Base-by-base conservation (phyloP, 2,888 invertebrate genomes). In the Isoperla grammatica region DNA sequence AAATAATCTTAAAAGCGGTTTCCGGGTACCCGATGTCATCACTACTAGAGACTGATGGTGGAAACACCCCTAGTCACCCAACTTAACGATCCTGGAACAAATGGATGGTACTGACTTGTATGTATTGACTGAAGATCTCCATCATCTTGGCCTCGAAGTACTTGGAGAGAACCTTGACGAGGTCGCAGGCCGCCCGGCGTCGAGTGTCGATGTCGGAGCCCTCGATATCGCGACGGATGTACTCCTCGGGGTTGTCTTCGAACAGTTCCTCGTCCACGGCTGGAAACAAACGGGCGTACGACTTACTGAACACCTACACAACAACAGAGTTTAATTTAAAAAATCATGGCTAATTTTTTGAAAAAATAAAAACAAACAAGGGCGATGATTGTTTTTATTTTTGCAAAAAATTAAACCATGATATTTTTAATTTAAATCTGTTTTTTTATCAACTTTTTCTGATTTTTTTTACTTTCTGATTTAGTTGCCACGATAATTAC, bases 201-300 rank as follows among this genome's bases (percentile, higher is more conserved):
- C 99, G 80, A 0, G 99, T 99, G 74, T 97, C 97, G 63, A 96
- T 89, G 76, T 99, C 99, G 8, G 96, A 95, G 5, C 98, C 98
- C 78, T 99, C 99, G 64, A 99, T 94, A 75, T 99, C 99, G 29
- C 95, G 80, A 2, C 95, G 80, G 63, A 95, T 94, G 71, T 95
- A 97, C 76, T 99, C 99, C 70, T 99, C 96, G 0, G 99, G 93
- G 72, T 97, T 98, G 72, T 98, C 97, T 74, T 96, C 95, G 75
- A 99, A 99, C 46, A 96, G 74, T 73, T 99, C 99, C 74, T 94
- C 89, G 75, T 99, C 99, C 0, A 94, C 89, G 56, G 85, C 87
- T 89, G 69, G 48, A 71, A 40, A 37, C 15, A 42, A 29, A 37
- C 3, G 23, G 2, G 8, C 22, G n/a, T 15, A 9, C 6, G 12